phyloP scores from a whole-genome alignment of 2,797 vertebrate species.

The Cyprinella venusta region DNA sequence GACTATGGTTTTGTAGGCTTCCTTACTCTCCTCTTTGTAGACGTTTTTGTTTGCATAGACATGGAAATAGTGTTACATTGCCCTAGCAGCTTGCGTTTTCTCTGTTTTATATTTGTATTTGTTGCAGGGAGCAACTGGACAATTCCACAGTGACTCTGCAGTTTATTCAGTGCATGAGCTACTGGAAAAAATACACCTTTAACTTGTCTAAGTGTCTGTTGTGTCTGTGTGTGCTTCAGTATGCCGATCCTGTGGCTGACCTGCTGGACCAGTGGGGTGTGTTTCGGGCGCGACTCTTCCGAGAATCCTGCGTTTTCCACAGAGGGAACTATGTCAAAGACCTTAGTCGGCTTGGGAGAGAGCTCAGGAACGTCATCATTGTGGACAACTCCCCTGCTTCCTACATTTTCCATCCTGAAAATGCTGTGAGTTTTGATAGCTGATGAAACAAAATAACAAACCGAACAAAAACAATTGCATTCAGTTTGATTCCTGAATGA shows the following conservation, averaged over 20 bases:
- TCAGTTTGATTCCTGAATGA: neutral
- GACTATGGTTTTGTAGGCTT: slow-evolving; percentile 33
- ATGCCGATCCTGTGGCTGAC: slow-evolving; percentile 96
- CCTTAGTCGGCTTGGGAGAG: slow-evolving; percentile 92
- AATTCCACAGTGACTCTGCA: neutral
- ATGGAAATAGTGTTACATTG: slow-evolving; percentile 21
- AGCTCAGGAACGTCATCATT: slow-evolving; percentile 95
- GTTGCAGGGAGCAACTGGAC: neutral
- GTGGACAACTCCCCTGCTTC: slow-evolving; percentile 97
- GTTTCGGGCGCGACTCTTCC: slow-evolving; percentile 91
- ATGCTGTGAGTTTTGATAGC: slow-evolving; percentile 86
- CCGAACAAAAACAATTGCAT: neutral
- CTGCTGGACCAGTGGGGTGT: slow-evolving; percentile 96
- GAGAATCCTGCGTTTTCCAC: slow-evolving; percentile 97
- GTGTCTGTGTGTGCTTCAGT: slow-evolving; percentile 74
- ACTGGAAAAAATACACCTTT: slow-evolving; percentile 61
- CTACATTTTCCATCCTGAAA: slow-evolving; percentile 98
- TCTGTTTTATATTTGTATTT: slow-evolving; percentile 6
- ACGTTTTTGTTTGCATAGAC: slow-evolving; percentile 7
- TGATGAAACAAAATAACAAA: neutral
- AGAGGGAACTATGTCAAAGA: slow-evolving; percentile 97
- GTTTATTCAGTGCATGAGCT: slow-evolving; percentile 28
- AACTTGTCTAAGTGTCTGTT: slow-evolving; percentile 6
- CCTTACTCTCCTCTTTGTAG: slow-evolving; percentile 16
- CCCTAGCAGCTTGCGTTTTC: slow-evolving; percentile 21